Conservation (phyloP, 2,888 invertebrate species). For the Sesia apiformis region DNA sequence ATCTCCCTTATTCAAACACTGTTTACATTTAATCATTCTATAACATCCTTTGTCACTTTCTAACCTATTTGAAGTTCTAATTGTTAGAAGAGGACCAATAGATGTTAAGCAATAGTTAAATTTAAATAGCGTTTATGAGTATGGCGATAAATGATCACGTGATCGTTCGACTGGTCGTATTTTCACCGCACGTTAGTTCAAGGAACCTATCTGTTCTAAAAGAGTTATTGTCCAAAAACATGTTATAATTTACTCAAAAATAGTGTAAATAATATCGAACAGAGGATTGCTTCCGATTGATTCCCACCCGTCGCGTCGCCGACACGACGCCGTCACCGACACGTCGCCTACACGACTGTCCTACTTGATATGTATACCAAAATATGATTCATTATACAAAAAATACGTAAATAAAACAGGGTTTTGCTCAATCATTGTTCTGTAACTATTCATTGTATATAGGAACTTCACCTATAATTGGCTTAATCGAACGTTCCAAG, state of each 20-base stretch:
- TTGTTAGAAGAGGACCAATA: no score
- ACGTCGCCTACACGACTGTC: constrained; percentile 1
- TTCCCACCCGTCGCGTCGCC: background rate
- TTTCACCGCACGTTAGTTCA: constrained; percentile 1
- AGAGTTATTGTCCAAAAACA: constrained; percentile 39
- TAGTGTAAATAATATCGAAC: background rate
- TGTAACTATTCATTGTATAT: constrained; percentile 13
- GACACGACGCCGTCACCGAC: background rate
- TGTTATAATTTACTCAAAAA: background rate
- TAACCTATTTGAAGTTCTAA: no score
- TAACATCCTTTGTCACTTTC: no score
- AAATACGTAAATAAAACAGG: constrained; percentile 4
- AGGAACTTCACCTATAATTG: constrained; percentile 17
- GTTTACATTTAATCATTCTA: background rate
- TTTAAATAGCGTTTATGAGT: no score
- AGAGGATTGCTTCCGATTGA: background rate
- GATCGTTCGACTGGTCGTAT: no score
- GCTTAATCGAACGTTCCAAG: no score
- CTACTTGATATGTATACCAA: constrained; percentile 60
- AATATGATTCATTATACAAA: constrained; percentile 23
- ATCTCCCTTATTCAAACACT: background rate
- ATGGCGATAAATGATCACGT: no score
- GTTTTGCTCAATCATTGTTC: constrained; percentile 55
- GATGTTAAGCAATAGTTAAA: no score
- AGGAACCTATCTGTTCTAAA: constrained; percentile 38